Evolutionary conservation across 2,888 invertebrate genomes (phyloP).

Genomic region (Chalcosyrphus nemorum): DNA sequence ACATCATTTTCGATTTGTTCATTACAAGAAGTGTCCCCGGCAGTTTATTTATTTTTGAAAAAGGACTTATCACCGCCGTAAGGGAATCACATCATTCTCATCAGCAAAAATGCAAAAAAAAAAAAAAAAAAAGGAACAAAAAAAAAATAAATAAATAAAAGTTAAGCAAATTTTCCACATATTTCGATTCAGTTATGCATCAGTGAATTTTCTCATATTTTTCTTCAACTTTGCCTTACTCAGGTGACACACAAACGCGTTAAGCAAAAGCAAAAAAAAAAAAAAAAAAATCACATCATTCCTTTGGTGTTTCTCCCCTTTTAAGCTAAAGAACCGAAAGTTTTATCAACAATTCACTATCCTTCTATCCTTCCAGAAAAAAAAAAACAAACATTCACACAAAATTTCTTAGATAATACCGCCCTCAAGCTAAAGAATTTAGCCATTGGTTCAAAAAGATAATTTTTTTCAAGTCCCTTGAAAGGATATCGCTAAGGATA

Average conservation of each 20-base stretch:
- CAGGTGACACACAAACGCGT: constrained; percentile 44
- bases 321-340: constrained; percentile 1
- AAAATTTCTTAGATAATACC: background rate
- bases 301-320: background rate
- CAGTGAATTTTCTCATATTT: constrained; percentile 44
- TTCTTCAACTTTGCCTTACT: constrained; percentile 3
- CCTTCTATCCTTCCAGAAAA: background rate
- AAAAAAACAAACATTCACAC: background rate
- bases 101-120: background rate
- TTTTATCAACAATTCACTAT: constrained; percentile 11
- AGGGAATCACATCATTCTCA: background rate
- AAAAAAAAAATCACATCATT: background rate
- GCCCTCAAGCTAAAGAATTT: constrained; percentile 17
- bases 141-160: constrained; percentile 9
- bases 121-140: background rate
- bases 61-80: background rate
- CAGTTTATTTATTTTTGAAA: background rate
- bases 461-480: constrained; percentile 3
- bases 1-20: background rate
- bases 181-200: constrained; percentile 51
- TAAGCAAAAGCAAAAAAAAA: background rate
- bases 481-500: constrained; percentile 53
- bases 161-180: constrained; percentile 28
- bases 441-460: constrained; percentile 42
- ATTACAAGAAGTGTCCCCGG: background rate